phyloP scores from a whole-genome alignment of 1,140 invertebrate species.

The Caenorhabditis remanei region DNA sequence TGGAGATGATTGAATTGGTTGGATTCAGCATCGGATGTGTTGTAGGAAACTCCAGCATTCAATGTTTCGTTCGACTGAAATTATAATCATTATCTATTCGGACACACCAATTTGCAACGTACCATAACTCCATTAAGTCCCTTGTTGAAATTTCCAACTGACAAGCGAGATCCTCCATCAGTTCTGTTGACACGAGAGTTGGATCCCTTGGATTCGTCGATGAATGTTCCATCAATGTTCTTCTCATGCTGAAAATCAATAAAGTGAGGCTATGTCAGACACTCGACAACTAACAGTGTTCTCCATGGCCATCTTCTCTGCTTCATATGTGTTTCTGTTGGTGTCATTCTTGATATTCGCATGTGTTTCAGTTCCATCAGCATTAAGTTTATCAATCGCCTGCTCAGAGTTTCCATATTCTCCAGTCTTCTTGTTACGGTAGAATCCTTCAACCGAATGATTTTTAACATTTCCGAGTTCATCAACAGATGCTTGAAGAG shows the following conservation, averaged over 20 bases:
- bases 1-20: conserved; percentile 39
- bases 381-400: background rate
- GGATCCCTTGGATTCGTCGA: conserved; percentile 23
- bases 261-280: background rate
- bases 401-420: background rate
- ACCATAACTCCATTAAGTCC: conserved; percentile 2
- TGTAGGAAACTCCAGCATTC: background rate
- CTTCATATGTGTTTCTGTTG: conserved; percentile 24
- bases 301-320: conserved; percentile 4
- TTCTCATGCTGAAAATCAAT: background rate
- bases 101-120: no score
- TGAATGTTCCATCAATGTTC: conserved; percentile 24
- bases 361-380: background rate
- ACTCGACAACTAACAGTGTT: background rate
- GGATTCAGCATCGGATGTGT: conserved; percentile 29
- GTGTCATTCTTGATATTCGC: background rate
- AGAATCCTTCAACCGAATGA: background rate
- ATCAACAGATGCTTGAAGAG: conserved; percentile 32
- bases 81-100: background rate
- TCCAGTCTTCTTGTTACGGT: conserved; percentile 44
- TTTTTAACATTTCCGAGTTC: conserved; percentile 23
- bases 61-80: conserved; percentile 13
- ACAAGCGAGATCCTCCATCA: background rate
- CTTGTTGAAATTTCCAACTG: background rate
- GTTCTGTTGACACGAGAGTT: conserved; percentile 39